These are phyloP conservation scores for Notodonta dromedarius DNA, from an alignment of 2,888 invertebrate species.

Conservation along the genomic window DNA sequence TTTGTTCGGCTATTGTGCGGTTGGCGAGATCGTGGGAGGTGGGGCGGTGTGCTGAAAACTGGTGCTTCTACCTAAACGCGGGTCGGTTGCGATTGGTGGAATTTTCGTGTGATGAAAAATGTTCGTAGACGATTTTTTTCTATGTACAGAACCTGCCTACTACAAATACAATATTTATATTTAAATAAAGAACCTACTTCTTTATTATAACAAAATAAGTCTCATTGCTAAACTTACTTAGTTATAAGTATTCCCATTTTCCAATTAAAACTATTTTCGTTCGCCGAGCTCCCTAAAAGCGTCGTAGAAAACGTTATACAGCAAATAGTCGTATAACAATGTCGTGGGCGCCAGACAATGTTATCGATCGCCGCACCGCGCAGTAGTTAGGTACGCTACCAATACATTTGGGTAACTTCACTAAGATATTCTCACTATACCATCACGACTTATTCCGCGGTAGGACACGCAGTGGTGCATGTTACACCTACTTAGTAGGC, in stretches of 20 bases:
- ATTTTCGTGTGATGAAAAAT: conserved; percentile 14
- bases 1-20: conserved; percentile 59
- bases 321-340: not conserved
- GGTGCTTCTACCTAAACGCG: conserved; percentile 46
- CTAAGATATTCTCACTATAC: not conserved
- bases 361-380: conserved; percentile 56
- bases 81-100: conserved; percentile 36
- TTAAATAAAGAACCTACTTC: too few species aligned
- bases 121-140: conserved; percentile 10
- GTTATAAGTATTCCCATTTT: too few species aligned
- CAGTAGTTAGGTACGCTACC: not conserved
- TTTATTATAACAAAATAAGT: too few species aligned
- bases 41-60: conserved; percentile 56
- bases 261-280: too few species aligned
- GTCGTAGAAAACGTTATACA: not conserved
- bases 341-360: conserved; percentile 59
- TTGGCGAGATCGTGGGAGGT: conserved; percentile 40
- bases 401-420: not conserved
- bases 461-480: too few species aligned
- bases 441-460: too few species aligned
- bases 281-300: not conserved
- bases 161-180: too few species aligned
- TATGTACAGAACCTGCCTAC: not conserved
- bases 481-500: too few species aligned
- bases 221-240: too few species aligned